These are phyloP conservation scores for Hirundichthys speculiger DNA, from an alignment of 2,113 vertebrate genomes.

Conservation along the genomic window DNA sequence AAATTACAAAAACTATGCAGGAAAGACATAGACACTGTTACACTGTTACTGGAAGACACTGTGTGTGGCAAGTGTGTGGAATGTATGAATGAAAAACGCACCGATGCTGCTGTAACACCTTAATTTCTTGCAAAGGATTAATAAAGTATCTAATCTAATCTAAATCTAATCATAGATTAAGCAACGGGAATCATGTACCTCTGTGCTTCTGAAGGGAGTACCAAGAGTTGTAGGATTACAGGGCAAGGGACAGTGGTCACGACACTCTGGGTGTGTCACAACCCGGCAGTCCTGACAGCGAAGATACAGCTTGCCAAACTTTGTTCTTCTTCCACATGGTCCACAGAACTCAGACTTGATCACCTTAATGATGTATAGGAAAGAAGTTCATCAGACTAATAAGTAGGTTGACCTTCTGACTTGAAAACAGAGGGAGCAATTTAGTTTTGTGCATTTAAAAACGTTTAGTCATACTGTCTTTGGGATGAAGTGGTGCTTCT, in stretches of 20 bases:
- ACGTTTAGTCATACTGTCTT: constrained; percentile 78
- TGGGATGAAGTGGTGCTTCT: constrained; percentile 87
- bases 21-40: background rate
- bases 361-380: constrained; percentile 77
- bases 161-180: too few species aligned
- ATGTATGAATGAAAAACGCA: too few species aligned
- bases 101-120: too few species aligned
- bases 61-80: too few species aligned
- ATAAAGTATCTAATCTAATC: too few species aligned
- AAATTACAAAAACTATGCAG: background rate
- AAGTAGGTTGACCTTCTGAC: too few species aligned
- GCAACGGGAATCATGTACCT: constrained; percentile 72
- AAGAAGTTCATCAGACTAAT: background rate
- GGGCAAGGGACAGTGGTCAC: constrained; percentile 88
- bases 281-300: constrained; percentile 90
- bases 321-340: constrained; percentile 89
- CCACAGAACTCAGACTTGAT: constrained; percentile 92
- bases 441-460: background rate
- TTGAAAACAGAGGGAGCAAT: background rate
- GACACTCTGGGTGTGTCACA: constrained; percentile 89
- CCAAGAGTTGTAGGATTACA: constrained; percentile 84
- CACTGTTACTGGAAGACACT: too few species aligned
- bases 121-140: too few species aligned
- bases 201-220: constrained; percentile 82
- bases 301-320: constrained; percentile 91